Percentiles rank a stretch among this genome's conserved stretches.
These are phyloP conservation scores for Calyptommatus sinebrachiatus DNA, from an alignment of 2,113 vertebrate species.

Conservation along the genomic window DNA sequence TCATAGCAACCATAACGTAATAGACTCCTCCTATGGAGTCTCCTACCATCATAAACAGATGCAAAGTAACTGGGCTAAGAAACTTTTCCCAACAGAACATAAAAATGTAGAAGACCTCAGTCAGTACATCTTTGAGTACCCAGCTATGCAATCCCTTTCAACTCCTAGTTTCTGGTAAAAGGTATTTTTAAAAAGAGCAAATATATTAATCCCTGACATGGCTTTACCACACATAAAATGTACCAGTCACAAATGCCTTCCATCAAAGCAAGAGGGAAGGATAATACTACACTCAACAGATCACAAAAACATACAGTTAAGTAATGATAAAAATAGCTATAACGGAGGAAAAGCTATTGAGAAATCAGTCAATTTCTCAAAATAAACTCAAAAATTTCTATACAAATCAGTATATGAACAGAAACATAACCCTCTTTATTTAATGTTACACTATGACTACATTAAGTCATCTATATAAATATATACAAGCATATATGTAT, in stretches of 20 bases:
- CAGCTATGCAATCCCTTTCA: neutral
- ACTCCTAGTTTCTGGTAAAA: neutral
- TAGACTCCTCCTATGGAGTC: no score
- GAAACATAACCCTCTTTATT: no score
- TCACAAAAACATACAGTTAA: neutral
- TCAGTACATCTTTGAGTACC: neutral
- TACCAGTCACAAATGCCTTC: neutral
- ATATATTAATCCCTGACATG: neutral
- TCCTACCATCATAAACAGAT: no score
- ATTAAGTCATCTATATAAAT: no score
- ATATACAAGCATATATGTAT: neutral
- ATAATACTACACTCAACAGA: neutral
- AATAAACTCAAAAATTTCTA: no score
- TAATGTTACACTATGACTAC: no score
- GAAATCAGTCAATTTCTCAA: no score
- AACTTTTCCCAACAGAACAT: neutral
- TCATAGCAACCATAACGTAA: neutral
- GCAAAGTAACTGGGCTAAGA: no score
- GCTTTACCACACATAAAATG: neutral
- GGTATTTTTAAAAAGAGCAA: neutral
- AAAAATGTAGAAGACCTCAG: no score
- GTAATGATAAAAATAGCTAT: neutral
- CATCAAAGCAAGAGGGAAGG: neutral
- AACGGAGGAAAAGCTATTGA: neutral
- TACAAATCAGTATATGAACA: no score